Evolutionary conservation across 30 jellyfish, hydroid and myxozoan species (phyloP), one percentile per base, ranked within the genome.

Genomic region (Hydractinia echinata): DNA sequence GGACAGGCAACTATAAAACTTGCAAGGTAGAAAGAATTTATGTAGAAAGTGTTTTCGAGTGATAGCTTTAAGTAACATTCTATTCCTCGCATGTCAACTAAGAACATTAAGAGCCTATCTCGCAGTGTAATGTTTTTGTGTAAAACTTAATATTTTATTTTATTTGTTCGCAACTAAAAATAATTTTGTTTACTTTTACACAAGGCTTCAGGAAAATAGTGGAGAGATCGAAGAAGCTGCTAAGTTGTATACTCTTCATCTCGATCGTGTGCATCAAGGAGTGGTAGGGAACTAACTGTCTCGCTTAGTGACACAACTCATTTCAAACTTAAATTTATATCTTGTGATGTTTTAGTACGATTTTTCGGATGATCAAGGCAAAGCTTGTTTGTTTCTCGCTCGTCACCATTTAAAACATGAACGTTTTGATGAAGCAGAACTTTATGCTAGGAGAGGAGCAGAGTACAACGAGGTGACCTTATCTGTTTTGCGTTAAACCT

Each of bases 1-100:
- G 96, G 96, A 16, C 99, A 93, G 72, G 99, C 96, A 4, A 77
- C 96, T 11, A 79, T 93, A 73, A 93, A 93, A 79, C 72, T 93
- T 16, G 99, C 95, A 14, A 93, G 85, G 99, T 93, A 78, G 44
- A 30, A 30, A 30, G 44, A 30, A 30, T 30, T 30, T 30, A 30
- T 49, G 96, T 74, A 4, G n/a, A 18, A 19, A 67, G 13, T 80
- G 62, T 10, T 80, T 44, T 10, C 49, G 20, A 9, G 30, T 15
- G 50, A 44, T 55, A 21, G 7, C 84, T 76, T n/a, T 51, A 20
- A 54, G 54, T 30, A 30, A 30, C 44, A 2, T 30, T 30, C 2
- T 30, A 30, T 30, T 30, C 2, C 44, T 30, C 44, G 44, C 44
- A 30, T 30, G 44, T 30, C 44, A 0, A 30, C 44, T 30, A 30